Conservation (phyloP, 37 sponge, comb jelly and placozoan genomes). For the Beroe forskalii region DNA sequence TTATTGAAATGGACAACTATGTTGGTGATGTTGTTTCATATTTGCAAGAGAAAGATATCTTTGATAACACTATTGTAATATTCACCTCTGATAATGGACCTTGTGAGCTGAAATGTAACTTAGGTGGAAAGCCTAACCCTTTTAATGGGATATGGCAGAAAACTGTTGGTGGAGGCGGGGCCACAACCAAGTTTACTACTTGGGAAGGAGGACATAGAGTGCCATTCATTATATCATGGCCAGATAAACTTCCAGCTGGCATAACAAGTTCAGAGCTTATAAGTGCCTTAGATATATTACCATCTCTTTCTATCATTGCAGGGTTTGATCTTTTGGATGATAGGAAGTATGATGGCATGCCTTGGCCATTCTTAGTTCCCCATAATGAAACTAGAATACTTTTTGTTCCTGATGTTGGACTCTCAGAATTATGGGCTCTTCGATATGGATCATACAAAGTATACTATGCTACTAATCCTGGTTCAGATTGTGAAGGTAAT, state of each 20-base stretch:
- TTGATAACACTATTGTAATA: conserved; percentile 53
- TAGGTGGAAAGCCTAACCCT: conserved; percentile 15
- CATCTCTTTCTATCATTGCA: conserved; percentile 3
- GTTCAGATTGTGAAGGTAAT: conserved; percentile 13
- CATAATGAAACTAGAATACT: neutral
- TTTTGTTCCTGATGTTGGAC: neutral
- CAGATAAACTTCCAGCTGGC: neutral
- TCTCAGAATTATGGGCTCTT: conserved; percentile 16
- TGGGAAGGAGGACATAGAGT: conserved; percentile 67
- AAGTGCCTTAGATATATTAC: conserved; percentile 62
- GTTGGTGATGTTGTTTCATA: conserved; percentile 12
- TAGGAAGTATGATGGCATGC: conserved; percentile 61
- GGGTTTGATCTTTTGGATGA: conserved; percentile 16
- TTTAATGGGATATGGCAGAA: conserved; percentile 51
- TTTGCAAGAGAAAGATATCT: neutral
- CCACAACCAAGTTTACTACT: conserved; percentile 58
- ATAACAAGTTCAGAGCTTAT: neutral
- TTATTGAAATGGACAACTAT: conserved; percentile 60
- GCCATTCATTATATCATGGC: conserved; percentile 42
- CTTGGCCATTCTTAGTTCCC: neutral
- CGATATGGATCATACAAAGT: conserved; percentile 46
- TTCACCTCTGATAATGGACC: conserved; percentile 67
- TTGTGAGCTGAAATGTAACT: conserved; percentile 63
- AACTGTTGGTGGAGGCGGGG: neutral
- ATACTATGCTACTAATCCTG: conserved; percentile 48